Percentiles rank a stretch among this genome's conserved stretches.
Conservation (phyloP, 2,888 invertebrate genomes). For the Coelinius sp. region DNA sequence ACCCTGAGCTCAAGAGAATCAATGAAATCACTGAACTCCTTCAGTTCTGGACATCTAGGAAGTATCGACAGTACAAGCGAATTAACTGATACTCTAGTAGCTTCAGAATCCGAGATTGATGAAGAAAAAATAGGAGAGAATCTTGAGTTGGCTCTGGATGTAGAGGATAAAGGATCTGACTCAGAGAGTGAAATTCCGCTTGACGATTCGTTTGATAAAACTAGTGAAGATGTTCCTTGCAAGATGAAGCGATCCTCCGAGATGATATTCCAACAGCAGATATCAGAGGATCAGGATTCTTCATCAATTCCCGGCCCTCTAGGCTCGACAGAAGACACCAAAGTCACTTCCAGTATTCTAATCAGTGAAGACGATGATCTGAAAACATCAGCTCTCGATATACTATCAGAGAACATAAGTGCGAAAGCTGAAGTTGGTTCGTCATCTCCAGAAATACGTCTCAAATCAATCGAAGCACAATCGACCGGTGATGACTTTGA, state of each 20-base stretch:
- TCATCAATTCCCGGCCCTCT: constrained; percentile 64
- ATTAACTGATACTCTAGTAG: constrained; percentile 91
- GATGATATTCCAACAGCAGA: constrained; percentile 85
- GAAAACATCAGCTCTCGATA: constrained; percentile 65
- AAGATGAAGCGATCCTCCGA: constrained; percentile 91
- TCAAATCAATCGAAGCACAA: constrained; percentile 51
- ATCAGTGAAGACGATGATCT: constrained; percentile 70
- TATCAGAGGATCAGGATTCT: constrained; percentile 71
- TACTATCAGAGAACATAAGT: constrained; percentile 62
- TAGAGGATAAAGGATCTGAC: constrained; percentile 64
- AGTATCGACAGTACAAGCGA: constrained; percentile 91
- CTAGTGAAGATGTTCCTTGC: constrained; percentile 72
- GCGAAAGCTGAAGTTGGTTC: constrained; percentile 55
- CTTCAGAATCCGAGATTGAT: constrained; percentile 84
- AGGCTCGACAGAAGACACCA: constrained; percentile 53
- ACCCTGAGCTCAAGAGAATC: constrained; percentile 92
- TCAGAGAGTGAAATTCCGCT: constrained; percentile 55
- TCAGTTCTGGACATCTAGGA: constrained; percentile 89
- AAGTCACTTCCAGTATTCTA: constrained; percentile 75
- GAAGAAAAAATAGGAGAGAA: constrained; percentile 75
- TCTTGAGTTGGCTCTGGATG: constrained; percentile 69
- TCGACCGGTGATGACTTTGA: constrained; percentile 51
- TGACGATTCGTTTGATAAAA: constrained; percentile 68
- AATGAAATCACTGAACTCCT: constrained; percentile 90
- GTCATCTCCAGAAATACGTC: constrained; percentile 50